Evolutionary conservation across 2,113 vertebrate genomes (phyloP).

Genomic region (Pelusios castaneus): DNA sequence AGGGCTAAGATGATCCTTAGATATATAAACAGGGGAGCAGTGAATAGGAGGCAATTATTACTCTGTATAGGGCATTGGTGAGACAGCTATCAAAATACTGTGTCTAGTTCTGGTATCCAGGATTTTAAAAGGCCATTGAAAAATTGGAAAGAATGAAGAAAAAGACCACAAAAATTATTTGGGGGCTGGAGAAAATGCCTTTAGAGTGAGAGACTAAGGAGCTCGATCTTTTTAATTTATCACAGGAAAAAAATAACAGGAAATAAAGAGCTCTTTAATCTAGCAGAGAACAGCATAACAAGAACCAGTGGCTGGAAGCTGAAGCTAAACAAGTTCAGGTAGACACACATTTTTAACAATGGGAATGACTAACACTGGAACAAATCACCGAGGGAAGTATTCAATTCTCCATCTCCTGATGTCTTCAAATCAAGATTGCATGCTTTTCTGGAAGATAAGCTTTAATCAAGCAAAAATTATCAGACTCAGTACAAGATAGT

Average conservation of each 20-base stretch:
- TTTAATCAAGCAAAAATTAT: background rate
- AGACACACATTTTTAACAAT: background rate
- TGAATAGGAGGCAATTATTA: background rate
- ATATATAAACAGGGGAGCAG: background rate
- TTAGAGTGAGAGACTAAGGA: background rate
- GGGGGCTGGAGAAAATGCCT: background rate
- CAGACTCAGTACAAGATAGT: background rate
- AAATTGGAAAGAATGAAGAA: background rate
- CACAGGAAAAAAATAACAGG: background rate
- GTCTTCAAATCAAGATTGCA: background rate
- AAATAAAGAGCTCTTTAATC: background rate
- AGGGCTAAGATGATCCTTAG: too few species aligned
- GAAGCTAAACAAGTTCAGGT: background rate
- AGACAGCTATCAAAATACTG: background rate
- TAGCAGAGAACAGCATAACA: background rate
- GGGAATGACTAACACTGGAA: background rate
- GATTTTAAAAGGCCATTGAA: background rate
- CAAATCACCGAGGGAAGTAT: background rate
- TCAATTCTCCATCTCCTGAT: background rate
- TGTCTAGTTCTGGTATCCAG: background rate
- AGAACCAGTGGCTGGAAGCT: background rate
- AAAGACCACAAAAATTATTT: background rate
- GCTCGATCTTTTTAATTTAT: too few species aligned
- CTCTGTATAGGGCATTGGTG: background rate
- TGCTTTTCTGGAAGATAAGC: background rate